phyloP scores from a whole-genome alignment of 2,797 vertebrate genomes.

The Tamandua tetradactyla region DNA sequence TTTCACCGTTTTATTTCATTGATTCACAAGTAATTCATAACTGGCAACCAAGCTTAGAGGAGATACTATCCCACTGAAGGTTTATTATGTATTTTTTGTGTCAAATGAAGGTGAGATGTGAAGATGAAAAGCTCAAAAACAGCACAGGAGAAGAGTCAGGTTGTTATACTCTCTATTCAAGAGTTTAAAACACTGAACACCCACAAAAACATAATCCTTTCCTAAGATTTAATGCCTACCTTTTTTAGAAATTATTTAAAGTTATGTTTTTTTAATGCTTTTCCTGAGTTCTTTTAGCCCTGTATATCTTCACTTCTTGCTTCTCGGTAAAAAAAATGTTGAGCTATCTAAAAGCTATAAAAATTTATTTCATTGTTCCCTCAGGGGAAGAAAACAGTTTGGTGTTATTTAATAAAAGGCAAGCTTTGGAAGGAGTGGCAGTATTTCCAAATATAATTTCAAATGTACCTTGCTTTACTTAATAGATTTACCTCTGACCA shows the following conservation, averaged over 20 bases:
- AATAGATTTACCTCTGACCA: neutral
- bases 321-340: neutral
- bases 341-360: conserved; percentile 46
- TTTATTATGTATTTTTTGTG: neutral
- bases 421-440: conserved; percentile 23
- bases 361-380: conserved; percentile 35
- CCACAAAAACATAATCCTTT: conserved; percentile 37
- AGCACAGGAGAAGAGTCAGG: neutral
- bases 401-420: conserved; percentile 55
- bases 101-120: neutral
- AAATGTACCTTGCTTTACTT: conserved; percentile 50
- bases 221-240: conserved; percentile 48
- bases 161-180: conserved; percentile 21
- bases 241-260: conserved; percentile 70
- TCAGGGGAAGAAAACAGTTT: conserved; percentile 46
- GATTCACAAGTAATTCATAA: neutral
- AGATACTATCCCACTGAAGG: too few species aligned
- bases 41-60: neutral
- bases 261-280: conserved; percentile 62
- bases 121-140: neutral
- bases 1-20: conserved; percentile 6
- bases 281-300: conserved; percentile 50
- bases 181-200: neutral
- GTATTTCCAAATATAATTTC: conserved; percentile 57
- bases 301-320: neutral